These are phyloP conservation scores for Myathropa florea DNA, from an alignment of 2,888 invertebrate species.

Conservation along the genomic window DNA sequence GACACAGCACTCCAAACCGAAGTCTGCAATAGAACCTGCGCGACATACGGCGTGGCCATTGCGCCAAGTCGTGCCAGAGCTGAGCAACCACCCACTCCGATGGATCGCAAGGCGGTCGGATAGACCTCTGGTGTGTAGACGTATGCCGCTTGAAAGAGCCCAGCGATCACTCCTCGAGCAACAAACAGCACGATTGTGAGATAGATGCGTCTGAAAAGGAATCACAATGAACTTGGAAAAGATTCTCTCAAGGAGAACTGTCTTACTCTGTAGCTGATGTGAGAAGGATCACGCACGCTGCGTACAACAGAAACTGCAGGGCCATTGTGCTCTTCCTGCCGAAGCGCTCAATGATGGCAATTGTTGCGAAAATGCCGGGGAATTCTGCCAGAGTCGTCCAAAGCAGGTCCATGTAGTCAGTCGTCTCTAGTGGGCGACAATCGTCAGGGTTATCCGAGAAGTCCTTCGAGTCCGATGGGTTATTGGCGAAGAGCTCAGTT, in stretches of 20 bases:
- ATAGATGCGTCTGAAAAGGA: conserved; percentile 85
- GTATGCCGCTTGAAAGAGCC: conserved; percentile 96
- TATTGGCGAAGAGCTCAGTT: conserved; percentile 88
- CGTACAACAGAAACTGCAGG: conserved; percentile 92
- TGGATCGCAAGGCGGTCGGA: conserved; percentile 92
- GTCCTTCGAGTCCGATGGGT: conserved; percentile 72
- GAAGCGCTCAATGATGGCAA: conserved; percentile 93
- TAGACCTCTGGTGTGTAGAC: conserved; percentile 98
- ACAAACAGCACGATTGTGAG: conserved; percentile 92
- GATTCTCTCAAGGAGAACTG: background rate
- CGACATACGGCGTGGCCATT: conserved; percentile 96
- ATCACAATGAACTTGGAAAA: conserved; percentile 27
- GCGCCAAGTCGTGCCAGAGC: conserved; percentile 95
- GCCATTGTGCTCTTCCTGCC: conserved; percentile 97
- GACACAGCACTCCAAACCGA: conserved; percentile 83
- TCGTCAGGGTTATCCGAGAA: conserved; percentile 81
- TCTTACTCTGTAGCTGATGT: conserved; percentile 86
- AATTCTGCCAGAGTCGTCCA: conserved; percentile 98
- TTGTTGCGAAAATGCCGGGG: conserved; percentile 94
- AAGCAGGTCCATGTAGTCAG: conserved; percentile 94
- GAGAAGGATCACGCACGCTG: conserved; percentile 88
- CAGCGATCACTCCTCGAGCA: conserved; percentile 95
- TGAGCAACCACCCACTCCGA: conserved; percentile 96
- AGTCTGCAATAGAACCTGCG: conserved; percentile 88
- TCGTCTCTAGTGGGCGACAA: conserved; percentile 88